A percentile compares a stretch with the other conserved stretches of the same genome.
Conservation (phyloP, 2,113 vertebrate species). For the Pangasianodon hypophthalmus region DNA sequence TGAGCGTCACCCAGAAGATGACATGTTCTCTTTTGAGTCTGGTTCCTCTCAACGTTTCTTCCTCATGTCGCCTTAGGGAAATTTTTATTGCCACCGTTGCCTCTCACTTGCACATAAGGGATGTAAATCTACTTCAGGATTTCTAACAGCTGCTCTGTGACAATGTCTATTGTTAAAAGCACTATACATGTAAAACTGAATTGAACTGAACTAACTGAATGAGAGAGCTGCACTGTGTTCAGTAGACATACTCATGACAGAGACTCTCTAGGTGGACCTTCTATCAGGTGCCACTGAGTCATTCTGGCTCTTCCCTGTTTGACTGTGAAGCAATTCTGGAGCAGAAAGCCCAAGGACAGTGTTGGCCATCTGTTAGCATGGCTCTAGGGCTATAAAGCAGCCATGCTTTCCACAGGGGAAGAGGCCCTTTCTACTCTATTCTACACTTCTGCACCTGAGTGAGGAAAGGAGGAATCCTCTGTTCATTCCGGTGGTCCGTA, state of each 20-base stretch:
- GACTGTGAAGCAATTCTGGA: constrained; percentile 24
- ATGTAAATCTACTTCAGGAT: not conserved
- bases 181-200: not conserved
- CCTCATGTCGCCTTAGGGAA: not conserved
- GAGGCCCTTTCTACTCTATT: constrained; percentile 4
- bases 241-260: not conserved
- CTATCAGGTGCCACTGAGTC: constrained; percentile 34
- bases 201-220: not conserved
- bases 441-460: not conserved
- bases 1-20: not conserved
- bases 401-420: constrained; percentile 10
- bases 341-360: constrained; percentile 43
- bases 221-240: not conserved
- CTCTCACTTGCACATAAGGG: not conserved
- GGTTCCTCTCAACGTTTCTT: not conserved
- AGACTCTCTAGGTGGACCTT: not conserved
- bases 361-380: constrained; percentile 48
- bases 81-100: not conserved
- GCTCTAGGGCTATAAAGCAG: constrained; percentile 36
- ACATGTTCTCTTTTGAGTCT: not conserved
- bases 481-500: not conserved
- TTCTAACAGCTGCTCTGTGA: not conserved
- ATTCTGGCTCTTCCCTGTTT: constrained; percentile 29
- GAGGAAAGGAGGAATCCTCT: not conserved
- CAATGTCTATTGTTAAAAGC: not conserved